Base-by-base conservation (phyloP, 2,113 vertebrate species). In the Anolis carolinensis region DNA sequence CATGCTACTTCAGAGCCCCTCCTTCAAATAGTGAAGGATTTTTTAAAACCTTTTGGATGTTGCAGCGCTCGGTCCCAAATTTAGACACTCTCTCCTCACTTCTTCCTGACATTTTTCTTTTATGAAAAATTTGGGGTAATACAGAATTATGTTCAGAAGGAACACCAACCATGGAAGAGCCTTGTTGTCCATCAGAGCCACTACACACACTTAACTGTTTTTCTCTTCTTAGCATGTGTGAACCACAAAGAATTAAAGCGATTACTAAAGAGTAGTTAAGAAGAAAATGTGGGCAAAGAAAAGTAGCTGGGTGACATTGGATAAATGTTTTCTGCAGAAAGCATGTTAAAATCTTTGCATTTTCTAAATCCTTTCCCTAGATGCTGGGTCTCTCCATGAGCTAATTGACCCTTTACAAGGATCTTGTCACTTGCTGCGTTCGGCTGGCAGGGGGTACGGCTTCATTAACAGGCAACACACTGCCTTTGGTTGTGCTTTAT, bases 401-500 rank as follows among this genome's bases (percentile, higher is more conserved):
- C 63, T 55, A 84, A 80, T 2, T 78, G 89, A 79, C 86, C 85
- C 82, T 71, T 67, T 18, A 32, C n/a, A 62, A 74, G 34, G 70
- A 79, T 14, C 84, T 65, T 81, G 62, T 39, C 82, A 85, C 79
- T 36, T 87, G 88, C 73, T 74, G 72, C 65, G 84, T 52, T 50
- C 83, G 68, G 70, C 74, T 86, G 63, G 76, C 85, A 86, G 81
- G 70, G 55, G 78, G 20, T 21, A 27, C 1, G 11, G 36, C 82
- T 89, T 86, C 82, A 83, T 82, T 81, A 82, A 65, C 82, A 82
- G 80, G 68, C 86, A 84, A 27, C 68, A 0, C 0, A 88, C 63
- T 65, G 83, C 3, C 71, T 68, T 39, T 32, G 73, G 44, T 50
- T 79, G 5, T 78, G 78, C 84, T 81, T 82, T 76, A 16, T 63